phyloP scores from a whole-genome alignment of 1,140 invertebrate species.

The Ridgeia piscesae region DNA sequence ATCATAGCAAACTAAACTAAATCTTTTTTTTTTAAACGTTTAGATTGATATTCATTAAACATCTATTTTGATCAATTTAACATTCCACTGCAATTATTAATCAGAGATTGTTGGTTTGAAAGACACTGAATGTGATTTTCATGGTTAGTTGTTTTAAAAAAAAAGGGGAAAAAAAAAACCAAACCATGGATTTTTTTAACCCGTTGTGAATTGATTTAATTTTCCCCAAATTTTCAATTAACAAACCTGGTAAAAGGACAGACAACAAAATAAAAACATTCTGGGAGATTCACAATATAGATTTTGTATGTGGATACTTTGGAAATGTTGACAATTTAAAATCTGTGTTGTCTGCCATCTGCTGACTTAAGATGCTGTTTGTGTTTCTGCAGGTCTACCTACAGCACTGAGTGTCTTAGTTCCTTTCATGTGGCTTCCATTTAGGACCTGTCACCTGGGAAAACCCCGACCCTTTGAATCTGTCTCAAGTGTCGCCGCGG shows the following conservation, averaged over 20 bases:
- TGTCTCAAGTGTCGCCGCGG: not conserved
- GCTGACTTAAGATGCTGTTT: not conserved
- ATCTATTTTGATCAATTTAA: too few relatives aligned
- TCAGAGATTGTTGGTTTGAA: not conserved
- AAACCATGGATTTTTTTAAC: too few relatives aligned
- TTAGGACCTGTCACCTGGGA: not conserved
- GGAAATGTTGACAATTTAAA: not conserved
- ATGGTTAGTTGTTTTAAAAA: too few relatives aligned
- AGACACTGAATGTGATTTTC: too few relatives aligned
- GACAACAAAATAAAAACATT: too few relatives aligned
- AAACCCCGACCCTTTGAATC: not conserved
- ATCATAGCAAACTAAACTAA: not conserved
- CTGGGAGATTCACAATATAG: not conserved
- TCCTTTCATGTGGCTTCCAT: not conserved
- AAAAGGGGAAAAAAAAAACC: not conserved
- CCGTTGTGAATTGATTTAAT: too few relatives aligned
- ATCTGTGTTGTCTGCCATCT: not conserved
- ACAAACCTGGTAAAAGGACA: too few relatives aligned
- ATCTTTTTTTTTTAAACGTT: too few relatives aligned
- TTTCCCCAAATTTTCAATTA: not conserved
- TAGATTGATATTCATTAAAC: too few relatives aligned
- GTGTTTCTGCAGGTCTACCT: not conserved
- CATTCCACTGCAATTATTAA: not conserved
- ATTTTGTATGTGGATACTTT: not conserved
- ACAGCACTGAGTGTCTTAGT: not conserved